Evolutionary conservation across 2,888 invertebrate species (phyloP), one percentile per base, ranked within the genome.

Genomic region (Lobophora halterata): DNA sequence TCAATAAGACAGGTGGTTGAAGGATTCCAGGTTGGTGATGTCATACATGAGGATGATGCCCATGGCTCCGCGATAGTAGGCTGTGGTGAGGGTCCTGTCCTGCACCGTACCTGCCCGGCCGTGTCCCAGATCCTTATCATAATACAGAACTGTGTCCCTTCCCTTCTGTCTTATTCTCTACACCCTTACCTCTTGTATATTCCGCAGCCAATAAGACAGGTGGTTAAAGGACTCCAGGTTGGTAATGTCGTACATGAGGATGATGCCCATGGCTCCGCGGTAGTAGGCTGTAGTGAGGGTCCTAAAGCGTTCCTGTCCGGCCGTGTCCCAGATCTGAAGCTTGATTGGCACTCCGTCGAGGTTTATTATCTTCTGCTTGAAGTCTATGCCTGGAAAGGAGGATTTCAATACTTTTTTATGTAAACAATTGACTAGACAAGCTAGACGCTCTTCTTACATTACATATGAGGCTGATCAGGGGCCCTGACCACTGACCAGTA

Each of bases 101-200:
- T 89, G 77, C 95, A 94, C 42, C 88, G 65, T 52, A 88, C 88
- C 62, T 94, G 94, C 0, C 96, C 96, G 5, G 96, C 95, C 0
- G 96, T 96, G 71, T 96, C 96, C 96, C 96, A 96, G 73, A 94
- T 93, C 79, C n/a, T n/a, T n/a, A n/a, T n/a, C n/a, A n/a, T n/a
- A n/a, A n/a, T n/a, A n/a, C n/a, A n/a, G n/a, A n/a, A n/a, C n/a
- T n/a, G n/a, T n/a, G n/a, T n/a, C n/a, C n/a, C n/a, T n/a, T n/a
- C n/a, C n/a, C n/a, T n/a, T n/a, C n/a, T n/a, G n/a, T n/a, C n/a
- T 33, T 47, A 32, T 20, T 17, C 30, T 3, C 2, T 21, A 5
- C 9, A 8, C 9, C 19, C 72, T 69, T 78, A 95, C 96, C 90
- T 95, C 95, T 87, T 96, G 94, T 56, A 97, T 95, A 80, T 95